Evolutionary conservation across 2,113 vertebrate genomes (phyloP), one percentile per base, ranked within the genome.

Genomic region (Syrrhaptes paradoxus): DNA sequence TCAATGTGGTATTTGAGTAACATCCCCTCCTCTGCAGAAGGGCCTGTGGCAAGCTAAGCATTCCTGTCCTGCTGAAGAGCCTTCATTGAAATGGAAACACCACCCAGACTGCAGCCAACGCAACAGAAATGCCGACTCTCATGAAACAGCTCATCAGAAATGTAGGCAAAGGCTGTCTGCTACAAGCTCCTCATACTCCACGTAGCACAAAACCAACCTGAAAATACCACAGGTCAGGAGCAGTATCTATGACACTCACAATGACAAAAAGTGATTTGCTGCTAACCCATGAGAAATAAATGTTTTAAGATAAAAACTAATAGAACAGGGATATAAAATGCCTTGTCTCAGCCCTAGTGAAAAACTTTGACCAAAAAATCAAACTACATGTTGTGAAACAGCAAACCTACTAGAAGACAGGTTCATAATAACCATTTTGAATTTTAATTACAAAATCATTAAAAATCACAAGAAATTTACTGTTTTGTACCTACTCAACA

Each of bases 401-500:
- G 90, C 87, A 96, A 93, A 68, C 76, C 95, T 92, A 84, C 32
- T 57, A 18, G 65, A 77, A 92, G 79, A 29, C 31, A 59, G 12
- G 14, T 31, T 93, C 0, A 0, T 73, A 79, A 65, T 34, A 90
- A 77, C 68, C 72, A 46, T 46, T 94, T 91, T 43, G 32, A 36
- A 85, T 51, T 97, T 96, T 94, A 95, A 96, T 94, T 73, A 92
- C 28, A 95, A 85, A 89, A 76, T 76, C 54, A 93, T 81, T 77
- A 58, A 91, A 85, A 91, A 57, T 82, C 85, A 75, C 79, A 91
- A 62, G 76, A 17, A 77, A 78, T 32, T 66, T 68, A 70, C 52
- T 90, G 68, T 11, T 93, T 49, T 78, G 49, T 80, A 80, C 32
- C 61, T 95, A 65, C 41, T 43, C 52, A 75, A 48, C 45, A 38